A percentile compares a stretch with the other conserved stretches of the same genome.
Conservation (phyloP, 2,888 invertebrate species). For the Eilema caniola region DNA sequence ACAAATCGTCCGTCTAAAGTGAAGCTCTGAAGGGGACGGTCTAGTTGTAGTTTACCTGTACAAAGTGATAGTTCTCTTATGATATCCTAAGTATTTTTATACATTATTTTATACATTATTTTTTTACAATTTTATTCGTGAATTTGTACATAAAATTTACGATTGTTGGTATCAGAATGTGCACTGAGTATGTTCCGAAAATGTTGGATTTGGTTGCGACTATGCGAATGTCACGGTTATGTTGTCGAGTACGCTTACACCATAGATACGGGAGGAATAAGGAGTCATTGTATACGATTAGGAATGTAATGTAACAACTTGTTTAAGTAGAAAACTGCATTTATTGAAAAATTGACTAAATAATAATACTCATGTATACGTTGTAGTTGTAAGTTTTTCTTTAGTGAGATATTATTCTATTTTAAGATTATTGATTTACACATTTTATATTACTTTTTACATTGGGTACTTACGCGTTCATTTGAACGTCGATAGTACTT, state of each 20-base stretch:
- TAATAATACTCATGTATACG: conserved; percentile 86
- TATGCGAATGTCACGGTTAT: conserved; percentile 64
- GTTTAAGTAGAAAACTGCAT: conserved; percentile 80
- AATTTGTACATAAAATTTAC: conserved; percentile 72
- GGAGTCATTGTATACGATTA: conserved; percentile 82
- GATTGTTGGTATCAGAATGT: conserved; percentile 69
- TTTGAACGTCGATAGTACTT: conserved; percentile 63
- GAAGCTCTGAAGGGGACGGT: conserved; percentile 74
- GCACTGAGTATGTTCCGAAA: conserved; percentile 58
- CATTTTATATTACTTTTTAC: conserved; percentile 48
- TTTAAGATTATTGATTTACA: conserved; percentile 63
- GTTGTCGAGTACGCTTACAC: conserved; percentile 65
- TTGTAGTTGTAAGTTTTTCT: conserved; percentile 80
- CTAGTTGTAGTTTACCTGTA: conserved; percentile 80
- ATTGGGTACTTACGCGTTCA: conserved; percentile 69
- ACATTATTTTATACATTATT: conserved; percentile 85
- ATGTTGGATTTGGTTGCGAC: conserved; percentile 75
- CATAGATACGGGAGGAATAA: conserved; percentile 54
- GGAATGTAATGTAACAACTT: conserved; percentile 72
- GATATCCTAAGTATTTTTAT: conserved; percentile 86
- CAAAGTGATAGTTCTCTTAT: conserved; percentile 87
- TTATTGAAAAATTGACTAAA: conserved; percentile 80
- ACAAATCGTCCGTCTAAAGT: conserved; percentile 52
- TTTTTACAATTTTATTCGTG: conserved; percentile 84
- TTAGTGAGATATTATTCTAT: conserved; percentile 81